A percentile compares a stretch with the other conserved stretches of the same genome.
phyloP scores from a whole-genome alignment of 2,113 vertebrate species.

The Tiliqua scincoides region DNA sequence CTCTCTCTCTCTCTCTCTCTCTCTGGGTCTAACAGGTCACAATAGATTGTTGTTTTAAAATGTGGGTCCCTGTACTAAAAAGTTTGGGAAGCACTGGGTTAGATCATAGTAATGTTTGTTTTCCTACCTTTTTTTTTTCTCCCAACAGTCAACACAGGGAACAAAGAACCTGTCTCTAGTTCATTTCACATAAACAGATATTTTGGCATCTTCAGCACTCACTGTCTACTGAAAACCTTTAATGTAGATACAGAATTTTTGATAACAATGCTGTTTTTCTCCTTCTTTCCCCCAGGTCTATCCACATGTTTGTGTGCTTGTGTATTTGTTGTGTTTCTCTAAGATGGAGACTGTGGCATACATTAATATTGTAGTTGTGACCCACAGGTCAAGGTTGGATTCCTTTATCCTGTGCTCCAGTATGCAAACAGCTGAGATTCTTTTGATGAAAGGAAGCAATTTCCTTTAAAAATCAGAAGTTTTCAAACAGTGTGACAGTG shows the following conservation, averaged over 20 bases:
- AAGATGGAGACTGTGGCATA: constrained; percentile 24
- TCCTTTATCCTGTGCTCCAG: constrained; percentile 4
- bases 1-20: no score
- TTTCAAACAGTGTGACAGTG: neutral
- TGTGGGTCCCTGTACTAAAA: no score
- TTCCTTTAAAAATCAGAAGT: neutral
- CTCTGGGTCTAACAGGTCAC: no score
- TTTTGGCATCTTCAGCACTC: constrained; percentile 54
- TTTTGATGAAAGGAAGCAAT: neutral
- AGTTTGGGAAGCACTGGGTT: no score
- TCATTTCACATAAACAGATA: constrained; percentile 41
- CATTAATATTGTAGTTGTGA: constrained; percentile 10
- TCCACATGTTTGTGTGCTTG: constrained; percentile 26
- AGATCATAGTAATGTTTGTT: neutral
- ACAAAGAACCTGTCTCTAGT: constrained; percentile 42
- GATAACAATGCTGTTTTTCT: constrained; percentile 15
- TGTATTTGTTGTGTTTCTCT: no score
- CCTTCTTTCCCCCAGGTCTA: constrained; percentile 37
- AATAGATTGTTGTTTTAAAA: no score
- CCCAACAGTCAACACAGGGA: constrained; percentile 51
- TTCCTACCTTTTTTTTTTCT: neutral
- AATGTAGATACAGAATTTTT: neutral
- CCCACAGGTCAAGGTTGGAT: constrained; percentile 11
- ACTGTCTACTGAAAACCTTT: constrained; percentile 46
- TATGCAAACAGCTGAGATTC: neutral